phyloP scores from a whole-genome alignment of 2,888 invertebrate species.

The Acronicta leporina region DNA sequence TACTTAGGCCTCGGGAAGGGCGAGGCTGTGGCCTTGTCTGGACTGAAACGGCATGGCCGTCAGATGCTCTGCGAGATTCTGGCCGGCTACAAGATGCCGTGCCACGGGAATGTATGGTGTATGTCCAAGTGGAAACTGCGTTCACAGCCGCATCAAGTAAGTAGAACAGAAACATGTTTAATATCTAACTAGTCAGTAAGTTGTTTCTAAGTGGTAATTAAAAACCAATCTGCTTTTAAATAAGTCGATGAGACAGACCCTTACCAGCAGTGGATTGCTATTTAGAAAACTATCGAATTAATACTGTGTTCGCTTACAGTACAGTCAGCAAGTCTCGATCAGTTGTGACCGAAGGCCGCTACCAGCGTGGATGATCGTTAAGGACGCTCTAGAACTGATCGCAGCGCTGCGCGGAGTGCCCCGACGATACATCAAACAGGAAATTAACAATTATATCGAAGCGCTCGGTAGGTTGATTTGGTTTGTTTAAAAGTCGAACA shows the following conservation, averaged over 20 bases:
- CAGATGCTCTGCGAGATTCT: slow-evolving; percentile 68
- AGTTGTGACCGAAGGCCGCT: slow-evolving; percentile 64
- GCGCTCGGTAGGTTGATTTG: slow-evolving; percentile 67
- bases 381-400: slow-evolving; percentile 69
- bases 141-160: slow-evolving; percentile 66
- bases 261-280: too few relatives aligned
- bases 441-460: slow-evolving; percentile 68
- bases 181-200: too few relatives aligned
- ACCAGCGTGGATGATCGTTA: slow-evolving; percentile 78
- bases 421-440: slow-evolving; percentile 47
- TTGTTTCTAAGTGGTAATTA: too few relatives aligned
- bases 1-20: slow-evolving; percentile 75
- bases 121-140: slow-evolving; percentile 71
- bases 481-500: too few relatives aligned
- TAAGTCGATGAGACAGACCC: too few relatives aligned
- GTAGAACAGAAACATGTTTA: background rate
- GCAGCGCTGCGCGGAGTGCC: slow-evolving; percentile 78
- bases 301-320: slow-evolving; percentile 59
- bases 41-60: slow-evolving; percentile 72
- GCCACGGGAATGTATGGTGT: slow-evolving; percentile 65
- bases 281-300: background rate
- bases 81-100: slow-evolving; percentile 69
- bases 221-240: too few relatives aligned
- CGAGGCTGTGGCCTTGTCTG: slow-evolving; percentile 74
- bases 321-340: slow-evolving; percentile 68